Evolutionary conservation across 2,113 vertebrate species (phyloP).

Genomic region (Macquaria australasica): DNA sequence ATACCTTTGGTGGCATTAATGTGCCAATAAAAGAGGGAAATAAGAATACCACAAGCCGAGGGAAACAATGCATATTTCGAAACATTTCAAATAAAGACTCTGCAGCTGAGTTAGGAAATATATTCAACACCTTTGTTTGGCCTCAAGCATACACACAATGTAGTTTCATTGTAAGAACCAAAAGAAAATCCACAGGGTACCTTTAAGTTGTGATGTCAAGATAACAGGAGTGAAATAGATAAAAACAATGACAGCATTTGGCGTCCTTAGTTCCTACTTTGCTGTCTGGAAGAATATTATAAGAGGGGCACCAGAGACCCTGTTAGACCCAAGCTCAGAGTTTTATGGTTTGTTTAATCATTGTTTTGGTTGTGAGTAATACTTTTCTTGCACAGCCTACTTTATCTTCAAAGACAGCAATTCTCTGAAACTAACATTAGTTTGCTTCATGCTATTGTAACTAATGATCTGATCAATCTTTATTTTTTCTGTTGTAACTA

Average conservation of each 20-base stretch:
- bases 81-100: not conserved
- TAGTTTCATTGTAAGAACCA: not conserved
- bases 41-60: not conserved
- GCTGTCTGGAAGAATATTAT: not conserved
- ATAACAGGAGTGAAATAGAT: slow-evolving; percentile 8
- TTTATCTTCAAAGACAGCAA: slow-evolving; percentile 6
- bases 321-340: not conserved
- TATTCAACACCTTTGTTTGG: not conserved
- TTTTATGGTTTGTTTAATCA: slow-evolving; percentile 9
- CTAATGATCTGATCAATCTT: slow-evolving; percentile 10
- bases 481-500: not conserved
- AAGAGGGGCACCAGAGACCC: not conserved
- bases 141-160: not conserved
- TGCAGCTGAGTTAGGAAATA: not conserved
- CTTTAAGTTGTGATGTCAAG: not conserved
- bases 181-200: not conserved
- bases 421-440: slow-evolving; percentile 15
- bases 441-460: not conserved
- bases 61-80: not conserved
- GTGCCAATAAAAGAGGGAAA: not conserved
- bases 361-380: slow-evolving; percentile 10
- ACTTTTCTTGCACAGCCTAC: not conserved
- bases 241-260: not conserved
- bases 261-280: not conserved
- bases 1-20: not conserved